Evolutionary conservation across 2,113 vertebrate species (phyloP), one percentile per base, ranked within the genome.

Genomic region (Mugil cephalus): DNA sequence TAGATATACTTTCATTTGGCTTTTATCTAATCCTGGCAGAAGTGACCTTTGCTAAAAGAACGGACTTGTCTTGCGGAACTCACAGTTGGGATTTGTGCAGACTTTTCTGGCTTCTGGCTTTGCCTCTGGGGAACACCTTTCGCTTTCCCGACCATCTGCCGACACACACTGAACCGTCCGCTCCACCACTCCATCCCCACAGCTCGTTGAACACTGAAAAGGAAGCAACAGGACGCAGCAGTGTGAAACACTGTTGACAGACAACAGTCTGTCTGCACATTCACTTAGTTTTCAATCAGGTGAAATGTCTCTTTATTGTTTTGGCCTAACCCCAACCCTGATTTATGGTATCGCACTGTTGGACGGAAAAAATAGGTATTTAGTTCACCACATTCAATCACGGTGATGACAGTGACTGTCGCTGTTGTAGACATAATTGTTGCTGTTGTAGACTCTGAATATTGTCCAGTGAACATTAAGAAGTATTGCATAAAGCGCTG

Each of bases 161-260:
- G 95, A 94, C 56, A 94, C 55, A 80, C 98, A 99, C 82, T 95
- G 95, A 86, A 98, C 95, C 0, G 93, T 96, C 55, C 97, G 93
- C 60, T 96, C 95, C 92, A 93, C 95, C 85, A 96, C 90, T n/a
- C 97, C 97, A 0, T 88, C 67, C 1, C 96, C 96, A 65, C 98
- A 99, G 69, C 93, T 95, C 71, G 89, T 93, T 0, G 98, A 98
- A 77, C 98, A 99, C 98, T 99, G 79, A 21, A 0, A n/a, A 42
- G 9, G 64, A 42, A 58, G 60, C 8, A 39, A 11, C 11, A 35
- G 13, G 72, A 69, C 12, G 15, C 9, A 36, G 36, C 38, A 46
- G 53, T 13, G 30, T 19, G 17, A 67, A 65, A 13, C 47, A 64
- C 56, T 52, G 40, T 21, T 17, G 24, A n/a, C n/a, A n/a, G 36